Percentiles rank a stretch among this genome's conserved stretches.
Conservation (phyloP, 2,797 vertebrate species). For the Synanceia verrucosa region DNA sequence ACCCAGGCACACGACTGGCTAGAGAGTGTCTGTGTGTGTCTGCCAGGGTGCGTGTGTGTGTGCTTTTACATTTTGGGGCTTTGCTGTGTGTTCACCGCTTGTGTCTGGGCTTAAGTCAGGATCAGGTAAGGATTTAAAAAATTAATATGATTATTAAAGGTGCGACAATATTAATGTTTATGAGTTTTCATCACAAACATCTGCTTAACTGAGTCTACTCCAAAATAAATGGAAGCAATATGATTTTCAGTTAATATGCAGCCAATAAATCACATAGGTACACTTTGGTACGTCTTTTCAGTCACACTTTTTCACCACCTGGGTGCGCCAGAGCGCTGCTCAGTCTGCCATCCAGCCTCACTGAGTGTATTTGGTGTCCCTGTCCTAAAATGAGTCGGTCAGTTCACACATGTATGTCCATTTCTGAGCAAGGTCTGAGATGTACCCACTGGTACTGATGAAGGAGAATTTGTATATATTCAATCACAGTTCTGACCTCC, state of each 20-base stretch:
- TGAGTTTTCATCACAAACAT: background rate
- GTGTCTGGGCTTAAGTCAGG: background rate
- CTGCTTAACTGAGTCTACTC: background rate
- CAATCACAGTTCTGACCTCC: slow-evolving; percentile 1
- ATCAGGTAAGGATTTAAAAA: background rate
- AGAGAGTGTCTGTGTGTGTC: slow-evolving; percentile 39
- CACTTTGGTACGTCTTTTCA: slow-evolving; percentile 17
- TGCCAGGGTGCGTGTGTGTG: slow-evolving; percentile 6
- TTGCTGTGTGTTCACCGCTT: background rate
- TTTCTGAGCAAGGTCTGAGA: background rate
- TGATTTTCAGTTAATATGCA: background rate
- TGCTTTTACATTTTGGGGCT: slow-evolving; percentile 11
- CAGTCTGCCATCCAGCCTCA: background rate
- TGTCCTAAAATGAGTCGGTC: slow-evolving; percentile 11
- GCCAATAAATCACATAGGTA: background rate
- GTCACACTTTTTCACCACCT: slow-evolving; percentile 44
- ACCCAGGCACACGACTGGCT: slow-evolving; percentile 61
- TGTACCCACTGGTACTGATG: background rate
- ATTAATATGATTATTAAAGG: background rate
- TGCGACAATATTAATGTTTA: background rate
- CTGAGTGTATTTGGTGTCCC: background rate
- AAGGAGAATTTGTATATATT: slow-evolving; percentile 1
- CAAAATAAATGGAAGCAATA: background rate
- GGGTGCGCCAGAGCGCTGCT: slow-evolving; percentile 55
- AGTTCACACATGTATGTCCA: background rate